These are phyloP conservation scores for Meandrina meandrites DNA, from an alignment of 92 coral and sea anemone species.

Conservation along the genomic window DNA sequence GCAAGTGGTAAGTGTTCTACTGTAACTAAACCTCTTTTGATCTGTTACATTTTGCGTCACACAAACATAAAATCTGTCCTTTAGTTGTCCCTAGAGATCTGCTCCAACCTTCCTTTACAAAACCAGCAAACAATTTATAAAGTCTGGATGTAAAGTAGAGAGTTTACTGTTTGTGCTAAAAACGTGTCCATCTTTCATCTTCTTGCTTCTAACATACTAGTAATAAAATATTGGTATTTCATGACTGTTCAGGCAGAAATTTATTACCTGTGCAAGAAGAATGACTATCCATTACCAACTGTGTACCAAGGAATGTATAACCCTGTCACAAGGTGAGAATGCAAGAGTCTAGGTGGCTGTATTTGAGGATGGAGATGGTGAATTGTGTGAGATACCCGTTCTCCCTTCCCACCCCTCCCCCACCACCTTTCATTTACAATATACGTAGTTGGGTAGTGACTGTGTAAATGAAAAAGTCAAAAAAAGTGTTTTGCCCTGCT, in stretches of 20 bases:
- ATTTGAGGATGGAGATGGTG: background rate
- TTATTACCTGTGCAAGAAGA: constrained; percentile 79
- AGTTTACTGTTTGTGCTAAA: too few species aligned
- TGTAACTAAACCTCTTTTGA: background rate
- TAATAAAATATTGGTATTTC: background rate
- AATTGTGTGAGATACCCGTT: too few species aligned
- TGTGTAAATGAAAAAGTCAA: background rate
- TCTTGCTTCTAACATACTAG: too few species aligned
- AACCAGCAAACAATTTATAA: too few species aligned
- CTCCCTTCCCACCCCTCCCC: background rate
- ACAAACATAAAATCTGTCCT: background rate
- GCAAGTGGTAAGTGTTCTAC: constrained; percentile 84
- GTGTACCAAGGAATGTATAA: constrained; percentile 99
- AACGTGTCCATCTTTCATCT: too few species aligned
- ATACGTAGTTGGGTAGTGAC: background rate
- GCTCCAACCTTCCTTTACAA: background rate
- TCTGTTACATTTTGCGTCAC: too few species aligned
- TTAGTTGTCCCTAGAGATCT: background rate
- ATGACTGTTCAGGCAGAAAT: constrained; percentile 75
- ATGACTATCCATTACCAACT: constrained; percentile 84
- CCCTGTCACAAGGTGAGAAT: constrained; percentile 77
- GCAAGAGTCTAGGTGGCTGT: background rate
- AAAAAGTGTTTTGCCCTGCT: background rate
- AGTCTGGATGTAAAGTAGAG: too few species aligned
- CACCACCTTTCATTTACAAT: background rate